Conservation (phyloP, 2,113 vertebrate genomes). For the Malaclemys terrapin region DNA sequence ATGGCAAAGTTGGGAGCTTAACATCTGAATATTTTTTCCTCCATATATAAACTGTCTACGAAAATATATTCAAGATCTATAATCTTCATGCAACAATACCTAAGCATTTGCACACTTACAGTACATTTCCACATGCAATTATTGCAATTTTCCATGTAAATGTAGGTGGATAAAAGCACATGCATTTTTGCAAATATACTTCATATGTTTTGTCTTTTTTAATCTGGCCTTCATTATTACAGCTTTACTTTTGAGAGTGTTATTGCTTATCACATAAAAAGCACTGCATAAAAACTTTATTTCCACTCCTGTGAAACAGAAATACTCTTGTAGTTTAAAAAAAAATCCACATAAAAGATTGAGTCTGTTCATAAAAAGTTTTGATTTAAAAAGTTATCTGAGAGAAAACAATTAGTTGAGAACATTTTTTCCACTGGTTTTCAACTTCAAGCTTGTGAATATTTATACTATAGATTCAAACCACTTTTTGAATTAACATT, state of each 20-base stretch:
- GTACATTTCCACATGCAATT: neutral
- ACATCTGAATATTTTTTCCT: neutral
- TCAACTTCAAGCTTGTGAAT: neutral
- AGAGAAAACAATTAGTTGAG: neutral
- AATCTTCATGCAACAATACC: neutral
- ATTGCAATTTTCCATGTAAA: neutral
- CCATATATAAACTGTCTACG: neutral
- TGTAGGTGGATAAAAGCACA: neutral
- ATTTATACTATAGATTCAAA: neutral
- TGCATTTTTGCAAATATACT: neutral
- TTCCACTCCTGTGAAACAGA: neutral
- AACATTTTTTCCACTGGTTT: neutral
- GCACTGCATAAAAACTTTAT: neutral
- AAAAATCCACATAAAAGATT: neutral
- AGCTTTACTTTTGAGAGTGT: neutral
- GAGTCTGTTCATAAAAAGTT: neutral
- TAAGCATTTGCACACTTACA: neutral
- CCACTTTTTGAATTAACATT: conserved; percentile 2
- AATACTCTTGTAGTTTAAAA: neutral
- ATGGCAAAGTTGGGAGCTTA: neutral
- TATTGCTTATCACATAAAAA: neutral
- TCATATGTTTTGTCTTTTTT: neutral
- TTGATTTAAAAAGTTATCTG: neutral
- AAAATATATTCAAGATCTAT: neutral
- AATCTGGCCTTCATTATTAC: neutral